Percentiles rank a stretch among this genome's conserved stretches.
These are phyloP conservation scores for Drosophila pandora DNA, from an alignment of 1,140 invertebrate genomes.

Conservation along the genomic window DNA sequence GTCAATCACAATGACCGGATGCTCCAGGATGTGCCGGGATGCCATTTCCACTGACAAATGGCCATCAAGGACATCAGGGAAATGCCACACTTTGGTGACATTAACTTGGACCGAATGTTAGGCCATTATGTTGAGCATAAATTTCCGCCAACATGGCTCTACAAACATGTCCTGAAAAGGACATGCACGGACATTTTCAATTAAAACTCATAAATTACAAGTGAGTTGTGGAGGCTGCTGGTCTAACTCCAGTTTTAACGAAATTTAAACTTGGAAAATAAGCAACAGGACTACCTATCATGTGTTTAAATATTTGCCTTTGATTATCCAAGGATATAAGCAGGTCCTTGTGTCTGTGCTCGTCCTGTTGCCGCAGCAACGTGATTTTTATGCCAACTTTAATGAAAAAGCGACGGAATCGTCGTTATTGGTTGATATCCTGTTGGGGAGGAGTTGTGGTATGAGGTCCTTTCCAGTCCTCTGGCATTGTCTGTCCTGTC, in stretches of 20 bases:
- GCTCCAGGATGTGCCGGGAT: slow-evolving; percentile 3
- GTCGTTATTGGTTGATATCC: background rate
- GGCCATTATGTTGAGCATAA: slow-evolving; percentile 78
- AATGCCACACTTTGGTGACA: slow-evolving; percentile 66
- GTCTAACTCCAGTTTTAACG: slow-evolving; percentile 40
- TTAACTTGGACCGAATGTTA: slow-evolving; percentile 57
- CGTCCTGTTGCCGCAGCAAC: slow-evolving; percentile 51
- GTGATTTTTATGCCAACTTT: slow-evolving; percentile 71
- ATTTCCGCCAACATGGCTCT: slow-evolving; percentile 58
- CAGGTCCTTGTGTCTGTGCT: slow-evolving; percentile 19
- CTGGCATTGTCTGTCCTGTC: background rate
- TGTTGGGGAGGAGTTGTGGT: background rate
- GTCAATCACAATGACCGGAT: slow-evolving; percentile 39
- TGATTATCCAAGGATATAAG: slow-evolving; percentile 70
- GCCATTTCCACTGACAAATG: slow-evolving; percentile 61
- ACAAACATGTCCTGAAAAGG: slow-evolving; percentile 8
- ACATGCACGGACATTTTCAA: slow-evolving; percentile 60
- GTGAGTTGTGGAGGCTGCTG: background rate
- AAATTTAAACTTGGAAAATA: slow-evolving; percentile 45
- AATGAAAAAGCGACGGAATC: slow-evolving; percentile 55
- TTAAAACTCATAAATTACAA: slow-evolving; percentile 78
- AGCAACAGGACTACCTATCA: slow-evolving; percentile 17
- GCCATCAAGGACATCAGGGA: slow-evolving; percentile 52
- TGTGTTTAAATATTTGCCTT: slow-evolving; percentile 80
- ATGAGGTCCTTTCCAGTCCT: background rate